Evolutionary conservation across 2,113 vertebrate genomes (phyloP), one percentile per base, ranked within the genome.

Genomic region (Myanophis thanlyinensis): DNA sequence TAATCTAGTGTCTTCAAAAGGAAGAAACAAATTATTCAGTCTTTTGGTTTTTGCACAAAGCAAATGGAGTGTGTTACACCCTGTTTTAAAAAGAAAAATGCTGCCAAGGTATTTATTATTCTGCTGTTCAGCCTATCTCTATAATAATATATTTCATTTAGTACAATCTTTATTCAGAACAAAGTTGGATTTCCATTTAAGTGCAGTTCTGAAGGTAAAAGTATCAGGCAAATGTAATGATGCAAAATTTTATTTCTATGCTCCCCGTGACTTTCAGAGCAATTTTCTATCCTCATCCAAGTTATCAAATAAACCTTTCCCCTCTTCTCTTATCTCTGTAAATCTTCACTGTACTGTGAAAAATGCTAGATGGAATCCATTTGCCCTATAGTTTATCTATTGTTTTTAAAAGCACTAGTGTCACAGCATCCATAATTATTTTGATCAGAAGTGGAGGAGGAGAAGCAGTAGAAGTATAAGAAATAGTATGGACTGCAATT

Each of bases 11-110:
- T 44, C 90, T 96, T 96, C 95, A 93, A 90, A 93, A 94, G 87
- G 85, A 97, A 94, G 49, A 87, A 87, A 91, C 49, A 96, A 95
- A 97, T 95, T 95, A 94, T 59, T 96, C 92, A 95, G 90, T 93
- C 80, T 93, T 96, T 89, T 44, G 90, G 89, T 96, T 95, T 96
- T 95, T 94, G 92, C 87, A 96, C 93, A 95, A n/a, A 96, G 91
- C 91, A 94, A 97, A 95, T 89, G 95, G 94, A 95, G 87, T 96
- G 92, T 92, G 94, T 91, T 95, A 94, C 94, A 47, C 18, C 30
- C 59, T 95, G 95, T 94, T 62, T 89, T 90, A 49, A 90, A 67
- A 90, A 90, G n/a, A 11, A 96, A 95, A 95, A 94, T 95, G 94
- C 30, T 46, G 18, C 22, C 5, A 47, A 93, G 49, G 90, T 91